phyloP scores from a whole-genome alignment of 2,888 invertebrate species.

The Oxytorus armatus region DNA sequence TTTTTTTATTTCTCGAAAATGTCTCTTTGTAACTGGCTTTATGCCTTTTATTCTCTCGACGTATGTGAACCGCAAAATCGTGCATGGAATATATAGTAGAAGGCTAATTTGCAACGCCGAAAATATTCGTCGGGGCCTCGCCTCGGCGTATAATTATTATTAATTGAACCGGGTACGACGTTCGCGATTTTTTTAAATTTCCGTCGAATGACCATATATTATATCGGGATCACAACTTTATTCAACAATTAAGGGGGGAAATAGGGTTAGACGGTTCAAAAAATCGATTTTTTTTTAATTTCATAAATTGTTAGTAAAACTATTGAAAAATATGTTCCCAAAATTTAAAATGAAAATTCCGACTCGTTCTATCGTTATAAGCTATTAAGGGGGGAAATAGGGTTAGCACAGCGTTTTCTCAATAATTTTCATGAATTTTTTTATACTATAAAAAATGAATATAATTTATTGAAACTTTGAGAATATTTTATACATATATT shows the following conservation, averaged over 20 bases:
- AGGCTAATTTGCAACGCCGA: slow-evolving; percentile 16
- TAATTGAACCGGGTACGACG: background rate
- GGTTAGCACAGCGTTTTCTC: too few species aligned
- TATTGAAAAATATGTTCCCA: too few species aligned
- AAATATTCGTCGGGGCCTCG: background rate
- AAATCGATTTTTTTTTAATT: too few species aligned
- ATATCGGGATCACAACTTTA: background rate
- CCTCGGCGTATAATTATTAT: slow-evolving; percentile 2
- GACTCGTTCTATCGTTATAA: too few species aligned
- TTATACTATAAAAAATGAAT: too few species aligned
- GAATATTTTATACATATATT: too few species aligned
- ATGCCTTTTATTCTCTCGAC: background rate
- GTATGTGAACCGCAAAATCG: slow-evolving; percentile 1
- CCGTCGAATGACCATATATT: background rate
- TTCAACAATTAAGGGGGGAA: background rate
- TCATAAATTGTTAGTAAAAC: too few species aligned
- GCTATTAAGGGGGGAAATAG: too few species aligned
- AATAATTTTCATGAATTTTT: too few species aligned
- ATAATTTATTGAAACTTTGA: too few species aligned
- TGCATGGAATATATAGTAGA: slow-evolving; percentile 25
- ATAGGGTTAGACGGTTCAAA: too few species aligned
- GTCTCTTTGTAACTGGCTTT: background rate
- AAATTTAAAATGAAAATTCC: too few species aligned
- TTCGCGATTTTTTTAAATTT: background rate
- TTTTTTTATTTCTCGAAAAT: background rate